Conservation (phyloP, 2,888 invertebrate species). For the Deroplatys truncata region DNA sequence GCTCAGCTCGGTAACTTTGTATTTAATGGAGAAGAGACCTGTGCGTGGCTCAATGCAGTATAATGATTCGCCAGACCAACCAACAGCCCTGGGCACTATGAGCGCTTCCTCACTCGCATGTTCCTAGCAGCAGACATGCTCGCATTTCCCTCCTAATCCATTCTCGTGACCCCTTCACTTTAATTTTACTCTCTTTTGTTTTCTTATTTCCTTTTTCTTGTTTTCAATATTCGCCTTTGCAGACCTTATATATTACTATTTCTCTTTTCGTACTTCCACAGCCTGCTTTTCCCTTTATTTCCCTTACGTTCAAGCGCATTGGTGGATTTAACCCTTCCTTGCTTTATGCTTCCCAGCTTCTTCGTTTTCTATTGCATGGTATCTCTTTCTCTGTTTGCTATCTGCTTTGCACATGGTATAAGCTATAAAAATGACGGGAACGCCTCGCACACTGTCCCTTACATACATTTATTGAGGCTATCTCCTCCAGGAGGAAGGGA, state of each 20-base stretch:
- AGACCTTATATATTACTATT: background rate
- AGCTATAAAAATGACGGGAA: too few species aligned
- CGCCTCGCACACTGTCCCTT: too few species aligned
- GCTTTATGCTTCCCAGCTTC: background rate
- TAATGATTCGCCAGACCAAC: background rate
- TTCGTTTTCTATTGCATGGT: background rate
- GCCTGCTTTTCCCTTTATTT: background rate
- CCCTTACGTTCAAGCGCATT: background rate
- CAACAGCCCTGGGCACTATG: background rate
- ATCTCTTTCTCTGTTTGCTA: too few species aligned
- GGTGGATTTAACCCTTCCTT: background rate
- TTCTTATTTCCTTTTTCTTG: background rate
- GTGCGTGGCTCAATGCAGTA: background rate
- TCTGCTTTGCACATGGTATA: too few species aligned
- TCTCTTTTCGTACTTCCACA: background rate
- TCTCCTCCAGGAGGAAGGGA: too few species aligned
- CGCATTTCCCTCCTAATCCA: background rate
- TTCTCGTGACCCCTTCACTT: background rate
- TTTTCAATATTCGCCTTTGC: background rate
- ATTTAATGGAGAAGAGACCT: background rate
- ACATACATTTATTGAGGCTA: too few species aligned
- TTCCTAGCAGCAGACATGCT: background rate
- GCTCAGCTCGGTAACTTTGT: too few species aligned
- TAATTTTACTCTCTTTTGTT: background rate
- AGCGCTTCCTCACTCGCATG: background rate